phyloP scores from a whole-genome alignment of 2,888 invertebrate species.

The Neoitamus cyanurus region DNA sequence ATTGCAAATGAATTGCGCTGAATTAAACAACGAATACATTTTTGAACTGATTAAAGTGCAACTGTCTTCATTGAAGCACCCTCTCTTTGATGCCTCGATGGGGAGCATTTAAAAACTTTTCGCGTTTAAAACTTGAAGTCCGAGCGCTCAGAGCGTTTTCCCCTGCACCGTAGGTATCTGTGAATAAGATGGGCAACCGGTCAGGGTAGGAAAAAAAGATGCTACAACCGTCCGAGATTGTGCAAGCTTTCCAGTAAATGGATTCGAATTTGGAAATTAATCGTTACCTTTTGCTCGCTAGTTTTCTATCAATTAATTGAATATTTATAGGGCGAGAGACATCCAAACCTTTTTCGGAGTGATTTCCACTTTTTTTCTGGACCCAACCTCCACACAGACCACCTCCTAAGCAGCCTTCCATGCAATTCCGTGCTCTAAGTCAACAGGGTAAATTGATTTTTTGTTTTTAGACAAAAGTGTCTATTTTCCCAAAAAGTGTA shows the following conservation, averaged over 20 bases:
- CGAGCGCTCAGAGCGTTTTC: background rate
- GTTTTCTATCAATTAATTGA: background rate
- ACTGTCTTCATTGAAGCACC: background rate
- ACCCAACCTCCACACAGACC: background rate
- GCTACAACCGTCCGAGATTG: background rate
- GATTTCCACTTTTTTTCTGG: background rate
- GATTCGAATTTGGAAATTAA: background rate
- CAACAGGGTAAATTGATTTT: background rate
- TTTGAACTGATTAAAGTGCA: conserved; percentile 28
- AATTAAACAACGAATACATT: conserved; percentile 27
- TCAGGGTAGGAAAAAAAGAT: background rate
- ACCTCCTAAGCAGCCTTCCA: background rate
- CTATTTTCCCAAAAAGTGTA: background rate
- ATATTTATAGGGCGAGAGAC: background rate
- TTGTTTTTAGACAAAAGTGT: background rate
- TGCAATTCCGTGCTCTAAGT: background rate
- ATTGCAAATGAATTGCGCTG: conserved; percentile 32
- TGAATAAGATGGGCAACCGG: background rate
- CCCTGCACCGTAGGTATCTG: background rate
- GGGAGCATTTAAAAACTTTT: background rate
- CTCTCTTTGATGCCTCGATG: background rate
- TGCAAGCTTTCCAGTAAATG: background rate
- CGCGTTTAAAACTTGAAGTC: background rate
- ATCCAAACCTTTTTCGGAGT: background rate
- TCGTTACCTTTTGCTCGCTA: background rate